Percentiles rank a stretch among this genome's conserved stretches.
Conservation (phyloP, 2,113 vertebrate species). For the Chaenogobius annularis region DNA sequence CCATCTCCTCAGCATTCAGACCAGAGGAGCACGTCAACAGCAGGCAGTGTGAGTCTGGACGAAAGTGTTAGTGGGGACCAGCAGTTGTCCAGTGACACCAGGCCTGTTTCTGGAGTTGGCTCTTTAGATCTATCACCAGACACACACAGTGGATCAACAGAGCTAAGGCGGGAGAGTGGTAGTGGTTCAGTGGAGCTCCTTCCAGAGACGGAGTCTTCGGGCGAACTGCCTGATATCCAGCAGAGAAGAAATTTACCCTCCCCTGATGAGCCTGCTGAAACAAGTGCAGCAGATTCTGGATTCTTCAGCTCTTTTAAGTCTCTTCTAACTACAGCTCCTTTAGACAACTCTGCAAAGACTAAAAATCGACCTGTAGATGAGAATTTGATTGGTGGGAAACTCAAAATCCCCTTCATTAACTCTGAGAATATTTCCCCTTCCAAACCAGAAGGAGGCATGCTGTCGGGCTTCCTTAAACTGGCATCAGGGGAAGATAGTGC, state of each 20-base stretch:
- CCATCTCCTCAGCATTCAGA: constrained; percentile 59
- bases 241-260: constrained; percentile 48
- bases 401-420: constrained; percentile 83
- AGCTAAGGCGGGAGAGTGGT: constrained; percentile 50
- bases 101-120: constrained; percentile 60
- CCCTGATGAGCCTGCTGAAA: constrained; percentile 62
- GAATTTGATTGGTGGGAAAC: constrained; percentile 76
- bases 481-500: constrained; percentile 66
- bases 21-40: constrained; percentile 47
- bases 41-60: constrained; percentile 46
- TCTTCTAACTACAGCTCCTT: constrained; percentile 76
- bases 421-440: constrained; percentile 61
- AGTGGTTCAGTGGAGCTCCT: constrained; percentile 74
- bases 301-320: constrained; percentile 92
- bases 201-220: constrained; percentile 77
- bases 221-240: constrained; percentile 70
- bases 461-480: constrained; percentile 77
- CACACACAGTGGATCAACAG: constrained; percentile 63
- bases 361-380: constrained; percentile 68
- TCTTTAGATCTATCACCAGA: constrained; percentile 67
- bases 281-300: constrained; percentile 65
- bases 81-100: constrained; percentile 52
- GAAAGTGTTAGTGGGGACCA: constrained; percentile 35
- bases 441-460: constrained; percentile 69
- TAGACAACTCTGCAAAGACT: constrained; percentile 56